Evolutionary conservation across 2,797 vertebrate species (phyloP), one percentile per base, ranked within the genome.

Genomic region (Sebastes kiyomatsui): DNA sequence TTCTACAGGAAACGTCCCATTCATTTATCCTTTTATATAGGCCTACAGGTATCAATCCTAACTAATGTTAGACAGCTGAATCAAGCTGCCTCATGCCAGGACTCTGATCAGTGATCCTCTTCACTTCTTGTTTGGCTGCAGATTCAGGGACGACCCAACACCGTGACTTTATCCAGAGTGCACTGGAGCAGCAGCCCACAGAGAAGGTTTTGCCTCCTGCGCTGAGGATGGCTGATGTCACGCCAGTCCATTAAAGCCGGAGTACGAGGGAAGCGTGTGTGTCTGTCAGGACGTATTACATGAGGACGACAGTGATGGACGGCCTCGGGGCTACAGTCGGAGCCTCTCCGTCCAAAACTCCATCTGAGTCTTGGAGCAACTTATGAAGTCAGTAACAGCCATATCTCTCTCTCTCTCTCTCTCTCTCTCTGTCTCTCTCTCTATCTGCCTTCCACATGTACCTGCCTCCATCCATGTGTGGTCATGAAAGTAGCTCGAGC

Each of bases 241-340:
- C 14, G 79, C n/a, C 89, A 90, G 87, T 92, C 90, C 90, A 88
- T 93, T 93, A 93, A 83, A 87, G 71, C 72, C 33, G 1, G 84
- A 89, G 81, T 84, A 78, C 69, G 56, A 83, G 86, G 81, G 80
- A 79, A 87, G 87, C 75, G 80, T 90, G 84, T 91, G 90, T 93
- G 33, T 35, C 87, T 92, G 92, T 93, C 93, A 79, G 88, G 74
- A 67, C n/a, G 2, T 7, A 77, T 94, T 93, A 91, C 90, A 81
- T 14, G 60, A 84, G 82, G 71, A 79, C 11, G 92, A 92, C 91
- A 84, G 85, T 90, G 93, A 94, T 77, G 84, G 87, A 75, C 65
- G 11, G 83, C 92, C 87, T 81, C n/a, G 1, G 90, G 91, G 84
- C 82, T 83, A 78, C 88, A 87, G 82, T 84, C 58, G 20, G 83